phyloP scores from a whole-genome alignment of 2,888 invertebrate genomes.

The Eupithecia dodoneata region DNA sequence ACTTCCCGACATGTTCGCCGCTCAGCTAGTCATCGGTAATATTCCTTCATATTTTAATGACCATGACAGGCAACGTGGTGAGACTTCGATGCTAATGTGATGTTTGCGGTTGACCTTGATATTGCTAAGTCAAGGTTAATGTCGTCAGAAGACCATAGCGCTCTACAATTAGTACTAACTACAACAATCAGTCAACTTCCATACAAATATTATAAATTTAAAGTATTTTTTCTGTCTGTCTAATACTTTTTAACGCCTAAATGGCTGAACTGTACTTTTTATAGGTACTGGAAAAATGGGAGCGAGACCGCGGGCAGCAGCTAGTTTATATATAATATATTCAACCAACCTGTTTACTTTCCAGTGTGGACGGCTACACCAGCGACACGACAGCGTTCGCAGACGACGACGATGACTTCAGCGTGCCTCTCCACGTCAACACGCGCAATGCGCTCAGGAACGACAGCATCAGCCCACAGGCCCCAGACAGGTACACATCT shows the following conservation, averaged over 20 bases:
- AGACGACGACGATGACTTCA: conserved; percentile 89
- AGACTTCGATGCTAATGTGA: not conserved
- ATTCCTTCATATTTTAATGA: not conserved
- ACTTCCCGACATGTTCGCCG: conserved; percentile 77
- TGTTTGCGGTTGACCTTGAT: not conserved
- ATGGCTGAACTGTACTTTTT: too few species aligned
- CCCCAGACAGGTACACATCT: conserved; percentile 73
- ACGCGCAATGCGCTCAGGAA: conserved; percentile 77
- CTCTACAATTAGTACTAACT: not conserved
- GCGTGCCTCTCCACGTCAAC: conserved; percentile 88
- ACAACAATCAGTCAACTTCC: not conserved
- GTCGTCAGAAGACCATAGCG: not conserved
- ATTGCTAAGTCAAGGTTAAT: not conserved
- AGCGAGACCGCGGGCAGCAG: too few species aligned
- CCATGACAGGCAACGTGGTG: not conserved
- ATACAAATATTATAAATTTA: too few species aligned
- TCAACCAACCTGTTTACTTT: conserved; percentile 33
- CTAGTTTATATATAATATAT: too few species aligned
- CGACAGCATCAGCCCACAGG: conserved; percentile 76
- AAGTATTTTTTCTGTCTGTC: too few species aligned
- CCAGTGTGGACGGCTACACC: conserved; percentile 89
- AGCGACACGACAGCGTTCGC: conserved; percentile 92
- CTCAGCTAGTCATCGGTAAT: conserved; percentile 80
- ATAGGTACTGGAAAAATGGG: too few species aligned
- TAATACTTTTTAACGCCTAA: too few species aligned